Percentiles rank a stretch among this genome's conserved stretches.
These are phyloP conservation scores for Aurelia coerulea DNA, from an alignment of 30 jellyfish, hydroid and myxozoan genomes.

Conservation along the genomic window DNA sequence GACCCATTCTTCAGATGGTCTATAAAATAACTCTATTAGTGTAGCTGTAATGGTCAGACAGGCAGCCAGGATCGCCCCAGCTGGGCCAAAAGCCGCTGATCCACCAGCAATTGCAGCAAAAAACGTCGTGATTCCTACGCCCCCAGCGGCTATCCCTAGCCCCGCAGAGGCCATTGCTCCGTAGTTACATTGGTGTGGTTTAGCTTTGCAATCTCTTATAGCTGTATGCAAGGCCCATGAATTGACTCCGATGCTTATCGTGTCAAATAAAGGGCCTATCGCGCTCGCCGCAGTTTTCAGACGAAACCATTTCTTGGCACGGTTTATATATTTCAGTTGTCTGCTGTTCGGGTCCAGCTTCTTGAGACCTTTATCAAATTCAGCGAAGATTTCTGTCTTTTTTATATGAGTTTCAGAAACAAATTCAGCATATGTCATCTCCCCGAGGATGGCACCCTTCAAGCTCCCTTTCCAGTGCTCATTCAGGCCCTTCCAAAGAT, in stretches of 20 bases:
- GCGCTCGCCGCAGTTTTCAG: not conserved
- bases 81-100: conserved; percentile 20
- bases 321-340: conserved; percentile 1
- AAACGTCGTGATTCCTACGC: conserved; percentile 1
- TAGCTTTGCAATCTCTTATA: not conserved
- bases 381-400: too few relatives aligned
- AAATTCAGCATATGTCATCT: too few relatives aligned
- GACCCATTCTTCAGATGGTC: not conserved
- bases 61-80: conserved; percentile 8
- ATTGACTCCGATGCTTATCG: conserved; percentile 5
- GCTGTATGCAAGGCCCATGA: conserved; percentile 1
- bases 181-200: not conserved
- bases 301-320: conserved; percentile 11
- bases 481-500: too few relatives aligned
- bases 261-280: conserved; percentile 27
- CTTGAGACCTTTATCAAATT: too few relatives aligned
- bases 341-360: not conserved
- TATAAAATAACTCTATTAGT: conserved; percentile 1
- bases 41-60: conserved; percentile 2
- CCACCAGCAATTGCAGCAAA: not conserved
- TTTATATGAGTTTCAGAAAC: too few relatives aligned
- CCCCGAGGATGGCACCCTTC: too few relatives aligned
- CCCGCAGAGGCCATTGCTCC: conserved; percentile 15
- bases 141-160: conserved; percentile 11
- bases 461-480: too few relatives aligned